Base-by-base conservation (phyloP, 2,888 invertebrate species). In the Megalurothrips usitatus region DNA sequence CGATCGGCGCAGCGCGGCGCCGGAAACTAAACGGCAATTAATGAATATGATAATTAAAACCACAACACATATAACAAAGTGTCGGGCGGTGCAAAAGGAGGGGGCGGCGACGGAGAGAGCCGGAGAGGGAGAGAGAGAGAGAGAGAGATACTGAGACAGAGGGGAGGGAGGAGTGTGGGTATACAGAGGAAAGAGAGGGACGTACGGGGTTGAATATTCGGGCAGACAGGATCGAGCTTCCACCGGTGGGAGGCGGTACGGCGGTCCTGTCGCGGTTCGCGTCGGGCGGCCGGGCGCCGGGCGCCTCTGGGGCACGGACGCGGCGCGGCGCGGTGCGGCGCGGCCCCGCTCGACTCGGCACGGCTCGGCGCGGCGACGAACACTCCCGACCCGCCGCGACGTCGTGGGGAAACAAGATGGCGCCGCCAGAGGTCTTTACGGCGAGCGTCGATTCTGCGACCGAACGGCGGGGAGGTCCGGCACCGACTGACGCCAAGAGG, bases 401-500 rank as follows among this genome's bases (percentile, higher is more conserved):
- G 68, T 75, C 68, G 68, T 75, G n/a, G 2, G n/a, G 2, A 58
- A 26, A 75, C 68, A 75, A 75, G 26, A 75, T 75, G 68, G 68
- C 68, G 68, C 68, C 23, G 68, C 10, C 68, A 0, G 23, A 11
- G 68, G 26, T 14, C 68, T 75, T 75, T 26, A 75, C 26, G 9
- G n/a, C 3, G 58, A 58, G 26, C 26, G 68, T 75, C 68, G 68
- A 75, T 75, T 75, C 68, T 26, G 68, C 68, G 68, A 75, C 68
- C 68, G 68, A 75, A 75, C 68, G 12, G 68, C 68, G 68, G 26
- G 26, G 68, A 75, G 68, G 68, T 26, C 68, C 23, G 68, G 68
- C 68, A 26, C 68, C 68, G 68, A 75, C 68, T 75, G 68, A 75
- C 68, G 68, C 68, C 11, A 75, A 26, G 68, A 75, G 68, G 68